Evolutionary conservation across 2,797 vertebrate species (phyloP), one percentile per base, ranked within the genome.

Genomic region (Thaleichthys pacificus): DNA sequence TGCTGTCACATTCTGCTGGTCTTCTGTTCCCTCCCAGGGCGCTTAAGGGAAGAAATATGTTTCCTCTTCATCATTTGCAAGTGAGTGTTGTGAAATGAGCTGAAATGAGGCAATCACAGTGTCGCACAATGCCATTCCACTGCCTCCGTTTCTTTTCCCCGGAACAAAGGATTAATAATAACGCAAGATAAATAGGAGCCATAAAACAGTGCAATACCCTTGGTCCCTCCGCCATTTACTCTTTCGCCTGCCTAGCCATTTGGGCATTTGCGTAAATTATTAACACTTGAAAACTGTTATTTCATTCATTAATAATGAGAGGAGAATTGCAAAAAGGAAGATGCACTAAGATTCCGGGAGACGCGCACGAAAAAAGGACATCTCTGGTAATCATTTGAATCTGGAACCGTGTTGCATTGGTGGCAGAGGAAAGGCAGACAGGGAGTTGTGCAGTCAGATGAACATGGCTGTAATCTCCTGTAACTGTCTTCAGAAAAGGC

Each of bases 231-330:
- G 77, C 88, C 86, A 87, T 93, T 93, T 94, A 91, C 86, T 89
- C 89, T 91, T 91, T 89, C 74, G 82, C 86, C 91, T 80, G 87
- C 76, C 75, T 66, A 79, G 85, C 84, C 88, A 85, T 84, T 91
- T 89, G 82, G 88, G 81, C 89, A 84, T 91, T 88, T 83, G 71
- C 78, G 82, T 95, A 85, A 92, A 95, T 95, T 95, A 94, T 95
- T 95, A 93, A 95, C 86, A 86, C 77, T 89, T 72, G 77, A 88
- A 90, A 95, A 94, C 86, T 89, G 89, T 89, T 92, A 90, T 93
- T 95, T 90, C 86, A 83, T 89, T 94, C 86, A 92, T 96, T 88
- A 94, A 96, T 95, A 93, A 95, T 94, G 83, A 94, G 69, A 86
- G 80, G 69, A 86, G 80, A 76, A 85, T 82, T 84, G 88, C 82